A percentile compares a stretch with the other conserved stretches of the same genome.
phyloP scores from a whole-genome alignment of 2,888 invertebrate genomes.

The Sesamia inferens region DNA sequence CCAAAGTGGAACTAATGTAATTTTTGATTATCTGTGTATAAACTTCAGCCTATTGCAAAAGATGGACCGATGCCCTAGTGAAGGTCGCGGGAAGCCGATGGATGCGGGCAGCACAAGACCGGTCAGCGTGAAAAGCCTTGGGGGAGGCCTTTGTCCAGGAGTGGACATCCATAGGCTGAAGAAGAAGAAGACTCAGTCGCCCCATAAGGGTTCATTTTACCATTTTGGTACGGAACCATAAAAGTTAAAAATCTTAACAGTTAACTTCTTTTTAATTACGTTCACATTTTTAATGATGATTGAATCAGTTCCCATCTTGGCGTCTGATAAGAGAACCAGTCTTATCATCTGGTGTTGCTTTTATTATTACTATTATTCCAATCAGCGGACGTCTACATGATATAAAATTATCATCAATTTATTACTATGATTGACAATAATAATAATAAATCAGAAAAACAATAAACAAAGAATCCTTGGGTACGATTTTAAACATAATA shows the following conservation, averaged over 20 bases:
- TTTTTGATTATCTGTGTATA: too few relatives aligned
- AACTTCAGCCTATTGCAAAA: too few relatives aligned
- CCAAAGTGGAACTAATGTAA: too few relatives aligned
- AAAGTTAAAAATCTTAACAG: neutral
- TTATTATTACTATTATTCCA: slow-evolving; percentile 11
- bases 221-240: too few relatives aligned
- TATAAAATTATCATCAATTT: neutral
- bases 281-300: neutral
- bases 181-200: too few relatives aligned
- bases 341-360: neutral
- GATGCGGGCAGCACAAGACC: too few relatives aligned
- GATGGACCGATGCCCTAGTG: too few relatives aligned
- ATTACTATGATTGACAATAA: neutral
- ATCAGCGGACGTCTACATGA: slow-evolving; percentile 2
- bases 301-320: neutral
- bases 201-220: too few relatives aligned
- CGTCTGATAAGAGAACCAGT: neutral
- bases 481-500: neutral
- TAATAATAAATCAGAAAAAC: neutral
- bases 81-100: too few relatives aligned
- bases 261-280: neutral
- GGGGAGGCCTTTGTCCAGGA: too few relatives aligned
- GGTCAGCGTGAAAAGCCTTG: too few relatives aligned
- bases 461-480: neutral
- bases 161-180: too few relatives aligned